Conservation (phyloP, 2,888 invertebrate genomes). For the Alcis repandata region DNA sequence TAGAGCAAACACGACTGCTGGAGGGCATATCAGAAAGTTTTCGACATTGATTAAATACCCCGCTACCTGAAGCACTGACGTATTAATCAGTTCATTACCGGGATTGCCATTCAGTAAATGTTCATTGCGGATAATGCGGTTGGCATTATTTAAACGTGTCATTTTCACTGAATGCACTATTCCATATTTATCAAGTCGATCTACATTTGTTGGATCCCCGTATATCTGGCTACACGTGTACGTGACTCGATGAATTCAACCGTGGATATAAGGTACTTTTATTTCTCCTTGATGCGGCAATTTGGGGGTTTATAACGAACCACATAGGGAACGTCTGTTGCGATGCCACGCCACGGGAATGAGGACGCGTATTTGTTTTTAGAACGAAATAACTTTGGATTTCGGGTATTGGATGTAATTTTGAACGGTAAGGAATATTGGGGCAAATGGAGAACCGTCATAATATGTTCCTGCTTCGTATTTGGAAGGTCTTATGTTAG, state of each 20-base stretch:
- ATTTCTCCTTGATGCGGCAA: constrained; percentile 62
- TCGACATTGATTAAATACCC: constrained; percentile 19
- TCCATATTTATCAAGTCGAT: constrained; percentile 21
- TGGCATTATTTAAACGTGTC: constrained; percentile 24
- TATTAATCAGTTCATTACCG: constrained; percentile 29
- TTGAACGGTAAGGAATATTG: constrained; percentile 30
- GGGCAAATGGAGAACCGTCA: constrained; percentile 14
- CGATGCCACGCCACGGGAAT: constrained; percentile 46
- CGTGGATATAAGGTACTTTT: constrained; percentile 57
- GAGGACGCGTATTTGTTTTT: constrained; percentile 59
- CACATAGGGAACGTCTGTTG: constrained; percentile 57
- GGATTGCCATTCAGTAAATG: constrained; percentile 26
- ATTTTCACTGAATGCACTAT: constrained; percentile 22
- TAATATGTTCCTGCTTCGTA: neutral
- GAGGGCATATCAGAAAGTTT: constrained; percentile 25
- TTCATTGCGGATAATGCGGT: constrained; percentile 25
- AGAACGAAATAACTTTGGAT: constrained; percentile 53
- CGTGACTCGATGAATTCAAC: constrained; percentile 58
- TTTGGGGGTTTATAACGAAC: constrained; percentile 70
- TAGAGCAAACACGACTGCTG: constrained; percentile 21
- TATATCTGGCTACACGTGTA: constrained; percentile 41
- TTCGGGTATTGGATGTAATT: constrained; percentile 49
- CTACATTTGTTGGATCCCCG: constrained; percentile 19
- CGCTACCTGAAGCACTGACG: constrained; percentile 6
- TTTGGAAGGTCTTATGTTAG: neutral